phyloP scores from a whole-genome alignment of 2,888 invertebrate genomes.

The Sphaerophoria taeniata region DNA sequence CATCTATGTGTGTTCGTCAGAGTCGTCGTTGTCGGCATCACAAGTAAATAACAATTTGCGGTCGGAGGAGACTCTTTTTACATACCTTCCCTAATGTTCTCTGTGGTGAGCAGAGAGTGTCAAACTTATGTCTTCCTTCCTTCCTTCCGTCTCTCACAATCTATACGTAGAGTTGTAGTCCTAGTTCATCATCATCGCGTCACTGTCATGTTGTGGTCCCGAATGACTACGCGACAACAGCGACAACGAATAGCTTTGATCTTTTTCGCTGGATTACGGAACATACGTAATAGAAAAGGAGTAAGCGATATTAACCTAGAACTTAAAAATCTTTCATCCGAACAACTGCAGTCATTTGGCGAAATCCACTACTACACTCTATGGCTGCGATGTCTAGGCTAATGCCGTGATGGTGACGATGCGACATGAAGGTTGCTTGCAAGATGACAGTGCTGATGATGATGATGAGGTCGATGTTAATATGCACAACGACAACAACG shows the following conservation, averaged over 20 bases:
- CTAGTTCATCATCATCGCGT: neutral
- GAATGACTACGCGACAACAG: neutral
- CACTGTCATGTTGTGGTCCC: conserved; percentile 18
- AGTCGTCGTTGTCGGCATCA: conserved; percentile 12
- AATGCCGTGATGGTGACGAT: neutral
- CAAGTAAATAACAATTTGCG: conserved; percentile 54
- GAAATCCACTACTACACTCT: neutral
- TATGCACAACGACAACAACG: conserved; percentile 11
- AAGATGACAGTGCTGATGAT: conserved; percentile 28
- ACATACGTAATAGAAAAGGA: neutral
- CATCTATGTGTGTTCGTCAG: neutral
- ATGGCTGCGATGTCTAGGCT: neutral
- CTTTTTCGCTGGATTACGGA: conserved; percentile 1
- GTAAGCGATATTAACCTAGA: conserved; percentile 21
- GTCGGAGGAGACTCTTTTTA: conserved; percentile 13
- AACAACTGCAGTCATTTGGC: conserved; percentile 46
- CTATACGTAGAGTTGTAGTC: neutral
- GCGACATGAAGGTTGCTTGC: neutral
- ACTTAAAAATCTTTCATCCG: neutral
- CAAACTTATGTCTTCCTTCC: conserved; percentile 32
- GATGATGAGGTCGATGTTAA: conserved; percentile 49
- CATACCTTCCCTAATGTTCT: neutral
- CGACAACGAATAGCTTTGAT: conserved; percentile 49
- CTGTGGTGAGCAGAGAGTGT: conserved; percentile 30
- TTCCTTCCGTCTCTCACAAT: neutral